A percentile compares a stretch with the other conserved stretches of the same genome.
Conservation (phyloP, 2,113 vertebrate species). For the Esox niger region DNA sequence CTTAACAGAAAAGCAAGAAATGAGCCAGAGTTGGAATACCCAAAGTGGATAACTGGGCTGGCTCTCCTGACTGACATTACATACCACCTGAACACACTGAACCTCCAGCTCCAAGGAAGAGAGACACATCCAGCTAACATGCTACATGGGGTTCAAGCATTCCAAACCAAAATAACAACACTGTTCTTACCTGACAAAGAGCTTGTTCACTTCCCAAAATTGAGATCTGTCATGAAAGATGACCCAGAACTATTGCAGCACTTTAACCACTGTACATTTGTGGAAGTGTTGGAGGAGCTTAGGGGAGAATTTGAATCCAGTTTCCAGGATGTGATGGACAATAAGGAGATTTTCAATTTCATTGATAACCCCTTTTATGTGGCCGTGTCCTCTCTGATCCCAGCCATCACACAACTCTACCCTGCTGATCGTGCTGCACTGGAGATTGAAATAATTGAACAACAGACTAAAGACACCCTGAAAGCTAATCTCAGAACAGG, state of each 20-base stretch:
- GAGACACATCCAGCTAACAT: not conserved
- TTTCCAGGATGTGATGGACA: too few species aligned
- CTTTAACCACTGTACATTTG: conserved; percentile 11
- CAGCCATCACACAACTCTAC: too few species aligned
- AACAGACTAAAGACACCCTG: not conserved
- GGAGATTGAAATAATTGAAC: not conserved
- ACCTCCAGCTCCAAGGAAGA: not conserved
- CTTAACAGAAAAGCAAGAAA: too few species aligned
- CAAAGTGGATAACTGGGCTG: not conserved
- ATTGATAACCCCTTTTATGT: conserved; percentile 17
- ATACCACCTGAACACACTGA: conserved; percentile 7
- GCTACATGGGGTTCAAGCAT: not conserved
- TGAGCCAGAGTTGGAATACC: too few species aligned
- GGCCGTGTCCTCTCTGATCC: not conserved
- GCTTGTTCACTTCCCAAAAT: conserved; percentile 13
- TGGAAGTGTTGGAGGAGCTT: conserved; percentile 4
- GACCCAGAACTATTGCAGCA: conserved; percentile 8
- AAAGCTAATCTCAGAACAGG: not conserved
- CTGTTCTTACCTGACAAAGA: conserved; percentile 3
- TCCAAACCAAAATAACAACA: conserved; percentile 9
- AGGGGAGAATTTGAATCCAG: too few species aligned
- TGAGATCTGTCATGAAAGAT: too few species aligned
- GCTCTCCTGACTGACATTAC: conserved; percentile 9
- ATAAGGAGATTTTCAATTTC: conserved; percentile 12
- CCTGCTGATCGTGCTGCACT: not conserved